These are phyloP conservation scores for Argyrosomus japonicus DNA, from an alignment of 2,113 vertebrate species.

Conservation along the genomic window DNA sequence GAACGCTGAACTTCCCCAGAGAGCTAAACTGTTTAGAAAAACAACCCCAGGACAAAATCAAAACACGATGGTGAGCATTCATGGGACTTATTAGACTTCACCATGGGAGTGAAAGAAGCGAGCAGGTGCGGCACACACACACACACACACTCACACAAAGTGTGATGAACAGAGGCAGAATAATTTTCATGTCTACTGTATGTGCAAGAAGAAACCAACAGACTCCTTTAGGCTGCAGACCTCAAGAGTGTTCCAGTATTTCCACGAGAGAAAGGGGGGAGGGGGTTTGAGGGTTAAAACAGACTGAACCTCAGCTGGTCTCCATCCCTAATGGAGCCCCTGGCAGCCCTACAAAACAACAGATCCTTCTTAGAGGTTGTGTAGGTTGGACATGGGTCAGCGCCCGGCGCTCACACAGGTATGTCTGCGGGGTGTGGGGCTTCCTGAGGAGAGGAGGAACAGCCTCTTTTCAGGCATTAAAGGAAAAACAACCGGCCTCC, in stretches of 20 bases:
- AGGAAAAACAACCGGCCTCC: slow-evolving; percentile 72
- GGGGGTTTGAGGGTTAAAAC: slow-evolving; percentile 52
- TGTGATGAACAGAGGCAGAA: slow-evolving; percentile 49
- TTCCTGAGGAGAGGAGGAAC: slow-evolving; percentile 63
- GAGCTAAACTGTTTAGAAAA: slow-evolving; percentile 69
- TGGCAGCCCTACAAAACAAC: slow-evolving; percentile 67
- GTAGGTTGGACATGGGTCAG: slow-evolving; percentile 73
- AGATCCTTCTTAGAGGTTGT: slow-evolving; percentile 64
- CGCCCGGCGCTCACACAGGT: slow-evolving; percentile 65
- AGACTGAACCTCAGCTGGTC: slow-evolving; percentile 76
- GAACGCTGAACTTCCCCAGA: slow-evolving; percentile 50
- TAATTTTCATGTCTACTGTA: slow-evolving; percentile 49
- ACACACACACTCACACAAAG: slow-evolving; percentile 6
- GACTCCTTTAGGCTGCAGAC: slow-evolving; percentile 77
- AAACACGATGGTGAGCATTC: slow-evolving; percentile 70
- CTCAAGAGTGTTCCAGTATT: slow-evolving; percentile 64
- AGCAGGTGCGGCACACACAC: slow-evolving; percentile 63
- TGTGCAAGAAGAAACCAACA: slow-evolving; percentile 59
- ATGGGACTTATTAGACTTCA: slow-evolving; percentile 70
- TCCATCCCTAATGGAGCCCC: slow-evolving; percentile 65
- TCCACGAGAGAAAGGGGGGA: slow-evolving; percentile 16
- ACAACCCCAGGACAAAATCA: slow-evolving; percentile 75
- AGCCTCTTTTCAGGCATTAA: slow-evolving; percentile 74
- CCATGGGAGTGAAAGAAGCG: slow-evolving; percentile 51
- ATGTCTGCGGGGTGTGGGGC: slow-evolving; percentile 49